Percentiles rank a stretch among this genome's conserved stretches.
These are phyloP conservation scores for Caenorhabditis sulstoni DNA, from an alignment of 2,888 invertebrate species.

Conservation along the genomic window DNA sequence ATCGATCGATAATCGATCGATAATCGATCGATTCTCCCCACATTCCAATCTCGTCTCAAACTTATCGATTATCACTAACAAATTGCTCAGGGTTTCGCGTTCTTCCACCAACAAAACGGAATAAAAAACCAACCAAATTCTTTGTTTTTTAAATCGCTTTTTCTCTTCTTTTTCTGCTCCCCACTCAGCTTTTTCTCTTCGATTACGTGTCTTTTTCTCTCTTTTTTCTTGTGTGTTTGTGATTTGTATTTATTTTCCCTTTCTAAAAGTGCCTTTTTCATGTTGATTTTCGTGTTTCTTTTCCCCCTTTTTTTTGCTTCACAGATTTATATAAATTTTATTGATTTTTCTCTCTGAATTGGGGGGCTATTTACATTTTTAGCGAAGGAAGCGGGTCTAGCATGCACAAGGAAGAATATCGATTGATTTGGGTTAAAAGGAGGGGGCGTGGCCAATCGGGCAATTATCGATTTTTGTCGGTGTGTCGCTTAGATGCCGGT, in stretches of 20 bases:
- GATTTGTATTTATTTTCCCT: background rate
- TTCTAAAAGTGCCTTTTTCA: slow-evolving; percentile 1
- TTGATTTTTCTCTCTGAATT: too few relatives aligned
- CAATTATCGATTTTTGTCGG: background rate
- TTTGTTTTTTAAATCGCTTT: slow-evolving; percentile 2
- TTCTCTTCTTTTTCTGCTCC: background rate
- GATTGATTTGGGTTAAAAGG: too few relatives aligned
- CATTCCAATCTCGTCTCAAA: slow-evolving; percentile 29
- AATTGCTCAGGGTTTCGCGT: slow-evolving; percentile 48
- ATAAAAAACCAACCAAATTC: slow-evolving; percentile 31
- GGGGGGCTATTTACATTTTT: too few relatives aligned
- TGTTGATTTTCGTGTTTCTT: background rate
- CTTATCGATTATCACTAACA: slow-evolving; percentile 31
- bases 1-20: background rate
- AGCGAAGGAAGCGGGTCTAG: too few relatives aligned
- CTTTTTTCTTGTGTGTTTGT: background rate
- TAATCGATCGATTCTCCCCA: slow-evolving; percentile 7
- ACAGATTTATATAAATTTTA: too few relatives aligned
- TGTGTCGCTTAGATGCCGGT: slow-evolving; percentile 8
- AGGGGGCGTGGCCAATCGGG: too few relatives aligned
- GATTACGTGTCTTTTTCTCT: slow-evolving; percentile 25
- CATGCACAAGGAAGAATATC: too few relatives aligned
- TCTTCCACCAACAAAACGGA: too few relatives aligned
- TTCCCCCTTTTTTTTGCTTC: too few relatives aligned
- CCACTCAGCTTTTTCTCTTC: slow-evolving; percentile 28